Evolutionary conservation across 2,797 vertebrate genomes (phyloP), one percentile per base, ranked within the genome.

Genomic region (Hephaestus fuliginosus): DNA sequence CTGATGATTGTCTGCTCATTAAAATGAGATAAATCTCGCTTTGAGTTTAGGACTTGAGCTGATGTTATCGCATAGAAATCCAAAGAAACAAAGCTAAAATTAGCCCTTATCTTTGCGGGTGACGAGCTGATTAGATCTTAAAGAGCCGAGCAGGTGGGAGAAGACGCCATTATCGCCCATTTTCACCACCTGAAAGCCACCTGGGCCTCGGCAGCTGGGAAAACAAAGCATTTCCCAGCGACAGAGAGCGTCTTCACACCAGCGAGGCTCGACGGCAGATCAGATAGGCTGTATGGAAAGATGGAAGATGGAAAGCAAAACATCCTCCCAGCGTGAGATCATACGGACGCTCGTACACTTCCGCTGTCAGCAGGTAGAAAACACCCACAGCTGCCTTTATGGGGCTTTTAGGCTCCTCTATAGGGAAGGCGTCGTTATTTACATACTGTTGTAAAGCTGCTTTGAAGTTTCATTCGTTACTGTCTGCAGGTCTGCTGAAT

Each of bases 271-370:
- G 75, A 67, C 36, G 56, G 28, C 55, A 63, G 57, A 51, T 78
- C 71, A 60, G 83, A 85, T 73, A 61, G n/a, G 46, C 43, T 3
- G 63, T 68, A 49, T 0, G 51, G 48, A 78, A 56, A 67, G 56
- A 78, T 71, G 76, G 71, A 71, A 36, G 52, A 71, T 39, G 51
- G 75, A 43, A 83, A 75, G 52, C 57, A 82, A 89, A 92, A 92
- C 91, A 93, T 88, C 88, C 90, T 85, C 39, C 77, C 75, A 44
- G 73, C 65, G 2, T 28, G 68, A 83, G 60, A 20, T 84, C 82
- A 76, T n/a, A 65, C 61, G 43, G 43, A 6, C 67, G 30, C n/a
- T 36, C 43, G 33, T 7, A 51, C 56, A 25, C 75, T 68, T 78
- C 73, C 39, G 41, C 64, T 61, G 71, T 49, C 67, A 46, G 69